These are phyloP conservation scores for Catamblyrhynchus diadema DNA, from an alignment of 2,797 vertebrate species.

Conservation along the genomic window DNA sequence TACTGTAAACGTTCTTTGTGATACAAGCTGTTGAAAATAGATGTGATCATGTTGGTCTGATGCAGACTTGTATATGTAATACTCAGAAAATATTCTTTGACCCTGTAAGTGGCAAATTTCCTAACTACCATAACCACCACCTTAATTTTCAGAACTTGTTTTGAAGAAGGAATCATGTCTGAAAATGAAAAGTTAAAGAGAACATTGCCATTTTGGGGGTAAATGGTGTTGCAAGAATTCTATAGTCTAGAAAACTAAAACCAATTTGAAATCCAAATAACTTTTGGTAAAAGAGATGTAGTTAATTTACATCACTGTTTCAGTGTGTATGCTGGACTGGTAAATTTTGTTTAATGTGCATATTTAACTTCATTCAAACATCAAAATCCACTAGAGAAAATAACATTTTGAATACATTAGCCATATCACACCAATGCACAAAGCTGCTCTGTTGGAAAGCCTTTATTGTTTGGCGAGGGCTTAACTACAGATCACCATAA, in stretches of 20 bases:
- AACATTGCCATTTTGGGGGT: background rate
- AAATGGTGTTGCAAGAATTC: background rate
- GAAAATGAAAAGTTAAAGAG: background rate
- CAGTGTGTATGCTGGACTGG: background rate
- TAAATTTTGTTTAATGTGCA: background rate
- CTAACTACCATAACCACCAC: background rate
- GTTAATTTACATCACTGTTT: background rate
- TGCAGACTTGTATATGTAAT: background rate
- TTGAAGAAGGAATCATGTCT: background rate
- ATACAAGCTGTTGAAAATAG: background rate
- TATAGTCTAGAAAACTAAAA: background rate
- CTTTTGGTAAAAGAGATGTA: background rate
- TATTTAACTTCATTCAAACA: background rate
- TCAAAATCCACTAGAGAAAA: background rate
- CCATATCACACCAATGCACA: background rate
- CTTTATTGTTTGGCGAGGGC: background rate
- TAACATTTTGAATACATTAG: background rate
- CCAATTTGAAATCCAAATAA: background rate
- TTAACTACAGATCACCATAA: background rate
- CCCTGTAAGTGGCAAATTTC: background rate
- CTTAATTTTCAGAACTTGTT: background rate
- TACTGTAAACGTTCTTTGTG: background rate
- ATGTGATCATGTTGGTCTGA: background rate
- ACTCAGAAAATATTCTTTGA: background rate
- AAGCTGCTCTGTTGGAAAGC: background rate